phyloP scores from a whole-genome alignment of 2,797 vertebrate genomes.

The Furcifer pardalis region DNA sequence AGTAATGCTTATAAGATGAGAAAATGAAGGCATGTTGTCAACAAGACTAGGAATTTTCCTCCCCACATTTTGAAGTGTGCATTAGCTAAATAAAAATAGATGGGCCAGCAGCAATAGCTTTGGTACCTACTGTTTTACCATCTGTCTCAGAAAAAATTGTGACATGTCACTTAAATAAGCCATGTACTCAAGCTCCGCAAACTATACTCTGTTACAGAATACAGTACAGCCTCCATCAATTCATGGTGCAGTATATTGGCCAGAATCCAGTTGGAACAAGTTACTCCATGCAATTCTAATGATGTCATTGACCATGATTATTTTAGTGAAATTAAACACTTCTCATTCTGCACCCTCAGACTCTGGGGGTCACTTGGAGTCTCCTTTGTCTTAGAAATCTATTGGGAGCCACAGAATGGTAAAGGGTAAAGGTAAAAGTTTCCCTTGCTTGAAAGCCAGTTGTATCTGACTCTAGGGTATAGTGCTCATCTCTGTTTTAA shows the following conservation, averaged over 20 bases:
- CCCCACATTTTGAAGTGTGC: background rate
- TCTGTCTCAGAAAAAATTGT: constrained; percentile 7
- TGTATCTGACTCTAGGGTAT: too few species aligned
- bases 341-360: too few species aligned
- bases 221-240: background rate
- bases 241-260: background rate
- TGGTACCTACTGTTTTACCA: constrained; percentile 9
- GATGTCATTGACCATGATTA: too few species aligned
- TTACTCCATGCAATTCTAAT: too few species aligned
- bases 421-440: too few species aligned
- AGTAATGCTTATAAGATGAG: background rate
- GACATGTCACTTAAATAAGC: background rate
- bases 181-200: constrained; percentile 4
- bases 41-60: background rate
- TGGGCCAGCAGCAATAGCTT: background rate
- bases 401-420: too few species aligned
- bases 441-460: too few species aligned
- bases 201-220: background rate
- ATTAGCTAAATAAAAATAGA: background rate
- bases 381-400: too few species aligned
- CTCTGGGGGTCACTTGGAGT: too few species aligned
- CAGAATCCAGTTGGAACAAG: too few species aligned
- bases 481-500: too few species aligned
- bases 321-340: too few species aligned
- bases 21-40: background rate